Base-by-base conservation (phyloP, 2,888 invertebrate genomes). In the Strigamia maritima region DNA sequence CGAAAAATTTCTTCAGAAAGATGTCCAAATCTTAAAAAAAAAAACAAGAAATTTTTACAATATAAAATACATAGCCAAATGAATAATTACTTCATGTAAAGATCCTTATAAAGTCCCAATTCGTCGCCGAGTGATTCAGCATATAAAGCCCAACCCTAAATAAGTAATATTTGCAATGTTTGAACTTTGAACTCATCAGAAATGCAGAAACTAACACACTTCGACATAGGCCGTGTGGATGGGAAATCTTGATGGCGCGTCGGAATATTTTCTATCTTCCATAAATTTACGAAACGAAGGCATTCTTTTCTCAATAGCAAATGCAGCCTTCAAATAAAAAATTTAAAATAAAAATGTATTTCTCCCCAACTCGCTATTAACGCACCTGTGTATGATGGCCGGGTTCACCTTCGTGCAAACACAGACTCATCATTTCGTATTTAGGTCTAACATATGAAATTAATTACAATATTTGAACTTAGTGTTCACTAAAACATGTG, bases 341-440 rank as follows among this genome's bases (percentile, higher is more conserved):
- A 74, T 65, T 8, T 10, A 26, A 26, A 26, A 74, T 10, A 19
- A 19, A 28, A 22, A 16, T 28, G 6, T 6, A 16, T 28, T 26
- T 65, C 65, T 14, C 8, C 7, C n/a, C n/a, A n/a, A n/a, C n/a
- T n/a, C n/a, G n/a, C n/a, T n/a, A n/a, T n/a, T n/a, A n/a, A n/a
- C n/a, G n/a, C n/a, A n/a, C 85, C 83, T 86, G 85, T 12, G 86
- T 81, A 82, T 87, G 87, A 80, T 87, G 86, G 1, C 87, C 87
- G 0, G 87, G 87, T 31, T 84, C 82, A 4, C 85, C 84, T 82
- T 86, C 86, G 81, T 87, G 87, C 2, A 86, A 82, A 4, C 85
- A 82, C 14, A 87, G 79, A 0, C 86, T 83, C 75, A 83, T 82
- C 83, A 86, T 85, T 8, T 83, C 83, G 80, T 85, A 86, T n/a